Evolutionary conservation across 2,113 vertebrate species (phyloP), one percentile per base, ranked within the genome.

Genomic region (Orthonyx spaldingii): DNA sequence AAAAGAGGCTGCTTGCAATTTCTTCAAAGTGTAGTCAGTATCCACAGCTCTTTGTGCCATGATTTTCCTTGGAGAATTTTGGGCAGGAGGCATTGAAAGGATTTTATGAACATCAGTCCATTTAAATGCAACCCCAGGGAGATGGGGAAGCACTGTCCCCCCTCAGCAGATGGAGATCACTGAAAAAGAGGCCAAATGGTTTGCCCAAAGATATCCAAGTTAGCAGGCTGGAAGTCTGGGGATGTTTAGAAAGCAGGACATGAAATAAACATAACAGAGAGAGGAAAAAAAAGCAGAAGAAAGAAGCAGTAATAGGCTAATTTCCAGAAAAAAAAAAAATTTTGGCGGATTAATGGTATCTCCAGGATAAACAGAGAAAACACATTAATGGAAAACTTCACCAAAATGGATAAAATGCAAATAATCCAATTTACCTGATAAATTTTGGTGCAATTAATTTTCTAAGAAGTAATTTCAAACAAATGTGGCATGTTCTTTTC

Each of bases 31-130:
- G 37, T 32, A 56, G 61, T 68, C 61, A n/a, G 19, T 18, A 63
- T 21, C 35, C 64, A 75, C 35, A 59, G 69, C 53, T 71, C 35
- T 91, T 65, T 89, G 53, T 56, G 47, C 24, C 44, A n/a, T n/a
- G 37, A 37, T 69, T 87, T 89, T 55, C 46, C 49, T 86, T 50
- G 53, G 32, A 53, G 56, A 84, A 41, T 89, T 89, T 74, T 89
- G 46, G 49, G 68, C 47, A 71, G 72, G 60, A 78, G 41, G 59
- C 68, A 89, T 0, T 75, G 64, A 89, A 92, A 84, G 18, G 33
- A 77, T 92, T 93, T 93, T 63, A 84, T 61, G 56, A 90, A 76
- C 71, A 89, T 69, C 41, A 90, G 69, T 64, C 86, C 80, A 75
- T 89, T 86, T 84, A 86, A 93, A 81, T 61, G 20, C 89, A 90